Conservation (phyloP, 2,113 vertebrate genomes). For the Athene cunicularia region DNA sequence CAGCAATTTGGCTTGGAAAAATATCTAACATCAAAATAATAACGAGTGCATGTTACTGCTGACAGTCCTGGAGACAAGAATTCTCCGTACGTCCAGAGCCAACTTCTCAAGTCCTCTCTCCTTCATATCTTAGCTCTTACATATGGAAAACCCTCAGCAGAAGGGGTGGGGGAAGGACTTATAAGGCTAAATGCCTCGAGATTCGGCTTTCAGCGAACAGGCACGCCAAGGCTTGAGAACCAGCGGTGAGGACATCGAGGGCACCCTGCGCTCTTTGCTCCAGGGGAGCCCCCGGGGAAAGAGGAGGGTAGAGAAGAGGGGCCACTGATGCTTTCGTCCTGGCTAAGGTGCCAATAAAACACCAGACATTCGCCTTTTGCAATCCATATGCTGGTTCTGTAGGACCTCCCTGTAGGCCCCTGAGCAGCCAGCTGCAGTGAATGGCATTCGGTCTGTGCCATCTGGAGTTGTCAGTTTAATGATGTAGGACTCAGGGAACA, state of each 20-base stretch:
- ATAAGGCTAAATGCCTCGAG: neutral
- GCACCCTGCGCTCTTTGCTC: neutral
- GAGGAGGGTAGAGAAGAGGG: neutral
- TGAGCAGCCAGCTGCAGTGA: neutral
- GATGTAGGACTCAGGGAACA: neutral
- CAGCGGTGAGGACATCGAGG: neutral
- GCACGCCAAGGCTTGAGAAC: neutral
- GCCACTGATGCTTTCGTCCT: fast-evolving
- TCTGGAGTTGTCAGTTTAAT: neutral
- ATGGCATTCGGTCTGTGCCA: neutral
- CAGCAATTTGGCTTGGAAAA: neutral
- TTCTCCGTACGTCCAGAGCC: neutral
- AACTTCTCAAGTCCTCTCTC: neutral
- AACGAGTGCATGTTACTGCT: neutral
- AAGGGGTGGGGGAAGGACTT: neutral
- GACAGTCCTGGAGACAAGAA: constrained; percentile 7
- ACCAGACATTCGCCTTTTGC: neutral
- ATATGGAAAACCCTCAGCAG: neutral
- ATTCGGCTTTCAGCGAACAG: neutral
- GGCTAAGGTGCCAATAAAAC: neutral
- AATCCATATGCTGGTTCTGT: fast-evolving
- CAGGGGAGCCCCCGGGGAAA: fast-evolving
- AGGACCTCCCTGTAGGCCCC: neutral
- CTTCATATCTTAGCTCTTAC: neutral
- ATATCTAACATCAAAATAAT: neutral